phyloP scores from a whole-genome alignment of 2,888 invertebrate species.

The Gisinianus flammeolus region DNA sequence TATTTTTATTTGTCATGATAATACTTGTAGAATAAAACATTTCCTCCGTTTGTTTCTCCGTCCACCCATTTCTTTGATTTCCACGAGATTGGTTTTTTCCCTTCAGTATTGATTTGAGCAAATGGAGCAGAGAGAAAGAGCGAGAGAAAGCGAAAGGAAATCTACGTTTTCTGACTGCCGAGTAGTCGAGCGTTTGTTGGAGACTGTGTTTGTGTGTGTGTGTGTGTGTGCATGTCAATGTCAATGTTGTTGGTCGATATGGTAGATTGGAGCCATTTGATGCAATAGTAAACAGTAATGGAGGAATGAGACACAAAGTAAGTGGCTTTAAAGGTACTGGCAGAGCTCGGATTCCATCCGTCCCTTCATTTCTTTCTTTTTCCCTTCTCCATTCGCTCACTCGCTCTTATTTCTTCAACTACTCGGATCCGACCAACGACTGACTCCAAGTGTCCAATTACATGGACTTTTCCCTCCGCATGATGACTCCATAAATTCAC shows the following conservation, averaged over 20 bases:
- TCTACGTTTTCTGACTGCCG: background rate
- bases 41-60: too few species aligned
- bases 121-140: slow-evolving; percentile 6
- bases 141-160: background rate
- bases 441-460: slow-evolving; percentile 20
- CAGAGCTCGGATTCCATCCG: too few species aligned
- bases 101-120: background rate
- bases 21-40: background rate
- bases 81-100: background rate
- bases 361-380: background rate
- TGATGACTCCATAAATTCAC: slow-evolving; percentile 13
- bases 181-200: too few species aligned
- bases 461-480: slow-evolving; percentile 1
- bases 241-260: background rate
- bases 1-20: slow-evolving; percentile 4
- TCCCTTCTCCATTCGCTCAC: background rate
- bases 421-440: background rate
- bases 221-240: background rate
- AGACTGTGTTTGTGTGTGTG: too few species aligned
- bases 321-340: background rate
- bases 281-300: slow-evolving; percentile 17
- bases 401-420: background rate
- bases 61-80: too few species aligned
- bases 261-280: background rate
- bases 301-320: slow-evolving; percentile 3